Evolutionary conservation across 2,113 vertebrate species (phyloP).

Genomic region (Psephotus haematonotus): DNA sequence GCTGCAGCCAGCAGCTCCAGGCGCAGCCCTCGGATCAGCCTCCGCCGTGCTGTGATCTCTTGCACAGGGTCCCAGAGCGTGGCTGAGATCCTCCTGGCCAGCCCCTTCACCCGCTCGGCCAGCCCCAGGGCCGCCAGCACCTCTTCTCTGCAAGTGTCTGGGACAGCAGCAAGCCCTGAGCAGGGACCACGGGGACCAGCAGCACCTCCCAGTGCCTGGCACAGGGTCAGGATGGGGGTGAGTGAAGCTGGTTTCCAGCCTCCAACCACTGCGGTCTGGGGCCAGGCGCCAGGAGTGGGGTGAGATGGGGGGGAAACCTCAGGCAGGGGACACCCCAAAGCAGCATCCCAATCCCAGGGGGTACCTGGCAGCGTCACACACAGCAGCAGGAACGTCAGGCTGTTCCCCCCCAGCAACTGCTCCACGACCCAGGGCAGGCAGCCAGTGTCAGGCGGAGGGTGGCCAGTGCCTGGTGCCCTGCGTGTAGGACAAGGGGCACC

Average conservation of each 20-base stretch:
- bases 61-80: constrained; percentile 70
- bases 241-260: rapidly evolving
- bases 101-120: constrained; percentile 48
- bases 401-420: constrained; percentile 69
- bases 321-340: not conserved
- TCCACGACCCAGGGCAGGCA: constrained; percentile 62
- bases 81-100: constrained; percentile 62
- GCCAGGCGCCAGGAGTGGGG: rapidly evolving
- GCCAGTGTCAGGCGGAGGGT: not conserved
- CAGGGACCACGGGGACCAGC: too few species aligned
- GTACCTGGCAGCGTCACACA: constrained; percentile 70
- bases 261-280: rapidly evolving
- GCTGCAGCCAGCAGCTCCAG: constrained; percentile 58
- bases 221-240: not conserved
- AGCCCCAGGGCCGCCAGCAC: constrained; percentile 59
- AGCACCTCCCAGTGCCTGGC: not conserved
- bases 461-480: constrained; percentile 32
- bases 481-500: constrained; percentile 11
- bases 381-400: constrained; percentile 67
- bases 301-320: not conserved
- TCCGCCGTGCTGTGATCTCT: constrained; percentile 31
- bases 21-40: constrained; percentile 65
- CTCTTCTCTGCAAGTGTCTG: constrained; percentile 46
- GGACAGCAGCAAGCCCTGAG: not conserved
- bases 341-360: not conserved